Base-by-base conservation (phyloP, 2,797 vertebrate species). In the Furcifer pardalis region DNA sequence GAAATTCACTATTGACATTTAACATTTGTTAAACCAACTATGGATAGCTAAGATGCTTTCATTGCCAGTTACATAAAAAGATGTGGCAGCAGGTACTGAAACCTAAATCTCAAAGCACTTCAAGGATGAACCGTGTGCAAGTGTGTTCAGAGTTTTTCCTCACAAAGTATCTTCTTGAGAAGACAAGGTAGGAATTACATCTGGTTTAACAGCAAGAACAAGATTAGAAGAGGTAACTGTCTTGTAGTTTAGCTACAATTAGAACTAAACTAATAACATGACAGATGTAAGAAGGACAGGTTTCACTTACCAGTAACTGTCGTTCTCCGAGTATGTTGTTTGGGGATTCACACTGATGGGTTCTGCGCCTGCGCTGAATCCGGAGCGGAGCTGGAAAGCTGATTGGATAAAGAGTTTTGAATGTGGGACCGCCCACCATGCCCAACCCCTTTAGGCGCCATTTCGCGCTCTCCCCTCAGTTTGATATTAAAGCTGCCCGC, bases 211-310 rank as follows among this genome's bases (percentile, higher is more conserved):
- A 40, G 30, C 30, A 81, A 62, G 23, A 46, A 6, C 23, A 71
- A 80, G 21, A 81, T 60, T 25, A 77, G 49, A 81, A 60, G 40
- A 69, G 5, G 40, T 68, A 76, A 60, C 35, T 4, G n/a, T 42
- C 25, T 23, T 83, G 25, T 17, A 37, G 19, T 56, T 77, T 77
- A 59, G 9, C 63, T 85, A 15, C 49, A 85, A 81, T 76, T 76
- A 81, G 76, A n/a, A 69, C 77, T 42, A 76, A 77, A 69, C 81
- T 35, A 77, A 81, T 62, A 69, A 66, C 5, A 32, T n/a, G n/a
- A n/a, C n/a, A n/a, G n/a, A n/a, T 37, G 21, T 42, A 74, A 74
- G 52, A 21, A n/a, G n/a, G n/a, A n/a, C n/a, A n/a, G n/a, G n/a
- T n/a, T n/a, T n/a, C n/a, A n/a, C n/a, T n/a, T n/a, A n/a, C n/a